phyloP scores from a whole-genome alignment of 37 sponge, comb jelly and placozoan species.

The Lycopodina hypogea region DNA sequence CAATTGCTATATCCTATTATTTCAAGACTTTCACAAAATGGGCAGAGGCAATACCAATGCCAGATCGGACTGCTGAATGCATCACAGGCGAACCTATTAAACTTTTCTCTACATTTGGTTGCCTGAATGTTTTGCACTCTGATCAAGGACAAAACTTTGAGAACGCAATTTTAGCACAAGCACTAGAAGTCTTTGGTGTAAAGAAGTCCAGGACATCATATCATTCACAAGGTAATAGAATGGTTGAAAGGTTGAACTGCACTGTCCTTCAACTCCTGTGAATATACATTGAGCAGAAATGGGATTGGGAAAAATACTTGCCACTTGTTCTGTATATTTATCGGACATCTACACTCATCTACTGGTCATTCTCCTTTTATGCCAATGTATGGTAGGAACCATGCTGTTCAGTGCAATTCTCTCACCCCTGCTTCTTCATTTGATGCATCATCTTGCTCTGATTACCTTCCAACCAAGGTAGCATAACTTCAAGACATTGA shows the following conservation, averaged over 20 bases:
- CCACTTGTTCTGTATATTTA: slow-evolving; percentile 57
- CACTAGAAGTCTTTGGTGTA: slow-evolving; percentile 46
- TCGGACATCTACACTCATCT: slow-evolving; percentile 47
- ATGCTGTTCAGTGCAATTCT: too few relatives aligned
- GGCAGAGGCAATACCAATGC: slow-evolving; percentile 55
- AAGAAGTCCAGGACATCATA: slow-evolving; percentile 37
- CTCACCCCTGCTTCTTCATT: slow-evolving; percentile 19
- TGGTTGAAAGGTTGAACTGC: slow-evolving; percentile 67
- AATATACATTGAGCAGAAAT: slow-evolving; percentile 28
- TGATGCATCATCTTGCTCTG: slow-evolving; percentile 35
- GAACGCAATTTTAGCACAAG: slow-evolving; percentile 15
- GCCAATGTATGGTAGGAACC: slow-evolving; percentile 70
- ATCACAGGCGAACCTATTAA: slow-evolving; percentile 23
- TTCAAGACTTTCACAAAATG: slow-evolving; percentile 66
- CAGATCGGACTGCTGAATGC: slow-evolving; percentile 37
- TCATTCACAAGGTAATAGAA: slow-evolving; percentile 65
- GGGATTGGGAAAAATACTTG: slow-evolving; percentile 59
- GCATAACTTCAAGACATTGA: slow-evolving; percentile 47
- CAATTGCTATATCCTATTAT: slow-evolving; percentile 49
- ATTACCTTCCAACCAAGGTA: slow-evolving; percentile 16
- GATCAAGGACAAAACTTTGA: slow-evolving; percentile 71
- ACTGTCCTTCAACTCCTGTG: slow-evolving; percentile 48
- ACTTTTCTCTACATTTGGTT: slow-evolving; percentile 19
- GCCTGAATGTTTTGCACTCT: slow-evolving; percentile 43
- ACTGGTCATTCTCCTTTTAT: slow-evolving; percentile 42